A percentile compares a stretch with the other conserved stretches of the same genome.
These are phyloP conservation scores for Drosophila birchii DNA, from an alignment of 2,888 invertebrate genomes.

Conservation along the genomic window DNA sequence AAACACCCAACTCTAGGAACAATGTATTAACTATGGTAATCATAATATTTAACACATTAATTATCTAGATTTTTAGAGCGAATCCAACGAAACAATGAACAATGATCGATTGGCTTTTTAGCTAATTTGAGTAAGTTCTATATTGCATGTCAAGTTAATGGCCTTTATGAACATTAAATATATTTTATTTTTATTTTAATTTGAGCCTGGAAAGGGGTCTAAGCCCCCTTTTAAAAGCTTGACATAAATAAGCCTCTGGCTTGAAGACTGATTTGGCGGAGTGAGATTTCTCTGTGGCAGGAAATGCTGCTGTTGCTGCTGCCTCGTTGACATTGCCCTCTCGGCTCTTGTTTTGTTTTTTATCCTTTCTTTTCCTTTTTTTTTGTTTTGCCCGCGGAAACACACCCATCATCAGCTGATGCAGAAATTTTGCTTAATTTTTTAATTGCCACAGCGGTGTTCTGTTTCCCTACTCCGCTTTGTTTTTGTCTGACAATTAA, in stretches of 20 bases:
- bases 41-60: conserved; percentile 11
- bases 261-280: conserved; percentile 7
- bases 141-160: conserved; percentile 11
- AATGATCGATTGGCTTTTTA: conserved; percentile 6
- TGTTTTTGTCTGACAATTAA: conserved; percentile 67
- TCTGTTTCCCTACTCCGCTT: conserved; percentile 26
- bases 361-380: background rate
- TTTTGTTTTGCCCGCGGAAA: background rate
- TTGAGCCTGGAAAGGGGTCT: background rate
- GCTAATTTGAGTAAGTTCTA: conserved; percentile 8
- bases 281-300: conserved; percentile 48
- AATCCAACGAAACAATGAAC: background rate
- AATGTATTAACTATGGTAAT: conserved; percentile 8
- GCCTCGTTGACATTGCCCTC: conserved; percentile 69
- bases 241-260: conserved; percentile 4
- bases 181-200: background rate
- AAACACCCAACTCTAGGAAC: conserved; percentile 8
- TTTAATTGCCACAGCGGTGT: conserved; percentile 64
- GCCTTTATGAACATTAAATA: background rate
- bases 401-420: conserved; percentile 58
- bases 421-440: conserved; percentile 64
- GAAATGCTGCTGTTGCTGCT: conserved; percentile 61
- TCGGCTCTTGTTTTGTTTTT: conserved; percentile 5
- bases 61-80: conserved; percentile 12
- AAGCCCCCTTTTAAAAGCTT: background rate